Percentiles rank a stretch among this genome's conserved stretches.
These are phyloP conservation scores for Calyptommatus sinebrachiatus DNA, from an alignment of 2,113 vertebrate genomes.

Conservation along the genomic window DNA sequence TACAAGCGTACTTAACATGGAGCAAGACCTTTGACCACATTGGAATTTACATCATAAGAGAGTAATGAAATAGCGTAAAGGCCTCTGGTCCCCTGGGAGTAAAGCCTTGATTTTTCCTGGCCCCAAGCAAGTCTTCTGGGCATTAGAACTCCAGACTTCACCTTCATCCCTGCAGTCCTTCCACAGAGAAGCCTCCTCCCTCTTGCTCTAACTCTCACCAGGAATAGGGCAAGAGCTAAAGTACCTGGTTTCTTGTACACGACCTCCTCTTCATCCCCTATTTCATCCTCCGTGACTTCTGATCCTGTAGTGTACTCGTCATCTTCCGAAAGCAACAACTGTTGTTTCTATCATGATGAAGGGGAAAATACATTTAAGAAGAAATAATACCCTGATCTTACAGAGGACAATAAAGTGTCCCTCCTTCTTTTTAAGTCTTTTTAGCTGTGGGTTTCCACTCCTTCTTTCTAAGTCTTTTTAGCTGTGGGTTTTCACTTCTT, in stretches of 20 bases:
- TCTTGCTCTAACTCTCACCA: not conserved
- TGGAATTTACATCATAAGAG: too few species aligned
- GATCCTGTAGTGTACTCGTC: conserved; percentile 98
- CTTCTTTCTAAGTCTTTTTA: not conserved
- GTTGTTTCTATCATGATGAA: conserved; percentile 78
- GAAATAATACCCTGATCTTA: not conserved
- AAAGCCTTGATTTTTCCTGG: too few species aligned
- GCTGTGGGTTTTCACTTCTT: not conserved
- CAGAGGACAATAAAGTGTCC: not conserved
- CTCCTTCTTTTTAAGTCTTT: not conserved
- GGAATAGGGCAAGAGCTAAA: not conserved
- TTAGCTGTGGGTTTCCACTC: not conserved
- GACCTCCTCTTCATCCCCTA: conserved; percentile 93
- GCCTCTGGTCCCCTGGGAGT: too few species aligned
- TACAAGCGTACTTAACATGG: too few species aligned
- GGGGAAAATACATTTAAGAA: not conserved
- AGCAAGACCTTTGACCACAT: too few species aligned
- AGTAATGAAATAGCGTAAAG: too few species aligned
- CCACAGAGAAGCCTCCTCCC: too few species aligned
- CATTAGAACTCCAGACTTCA: too few species aligned
- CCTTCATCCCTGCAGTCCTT: too few species aligned
- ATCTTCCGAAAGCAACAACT: conserved; percentile 90
- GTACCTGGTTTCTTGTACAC: conserved; percentile 88
- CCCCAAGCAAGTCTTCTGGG: too few species aligned
- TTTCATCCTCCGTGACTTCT: conserved; percentile 96